phyloP scores from a whole-genome alignment of 2,888 invertebrate genomes.

The Drosophila parthenogenetica region DNA sequence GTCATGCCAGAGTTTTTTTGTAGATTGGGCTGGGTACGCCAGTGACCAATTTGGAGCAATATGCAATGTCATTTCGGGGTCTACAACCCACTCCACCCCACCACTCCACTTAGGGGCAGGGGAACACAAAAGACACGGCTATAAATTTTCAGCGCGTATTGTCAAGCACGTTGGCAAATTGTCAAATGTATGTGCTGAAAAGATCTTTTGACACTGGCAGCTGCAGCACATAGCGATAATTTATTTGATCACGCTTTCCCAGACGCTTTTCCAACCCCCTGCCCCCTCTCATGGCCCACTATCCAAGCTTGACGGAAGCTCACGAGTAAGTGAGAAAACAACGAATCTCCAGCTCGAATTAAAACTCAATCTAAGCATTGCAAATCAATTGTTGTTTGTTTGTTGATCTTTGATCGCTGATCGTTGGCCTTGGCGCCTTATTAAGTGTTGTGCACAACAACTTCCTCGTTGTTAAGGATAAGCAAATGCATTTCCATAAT shows the following conservation, averaged over 20 bases:
- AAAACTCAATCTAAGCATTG: slow-evolving; percentile 33
- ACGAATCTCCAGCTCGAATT: slow-evolving; percentile 38
- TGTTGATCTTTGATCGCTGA: slow-evolving; percentile 27
- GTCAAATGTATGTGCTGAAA: slow-evolving; percentile 62
- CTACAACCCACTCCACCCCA: not conserved
- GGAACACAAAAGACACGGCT: slow-evolving; percentile 41
- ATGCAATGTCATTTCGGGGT: slow-evolving; percentile 57
- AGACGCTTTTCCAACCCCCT: slow-evolving; percentile 20
- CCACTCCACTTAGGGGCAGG: not conserved
- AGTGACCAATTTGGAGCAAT: slow-evolving; percentile 47
- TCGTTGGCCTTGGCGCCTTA: slow-evolving; percentile 45
- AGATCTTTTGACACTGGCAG: slow-evolving; percentile 74
- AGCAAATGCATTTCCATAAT: slow-evolving; percentile 25
- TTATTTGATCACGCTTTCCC: slow-evolving; percentile 73
- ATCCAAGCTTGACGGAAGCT: slow-evolving; percentile 70
- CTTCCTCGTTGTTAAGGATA: slow-evolving; percentile 55
- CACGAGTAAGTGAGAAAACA: slow-evolving; percentile 60
- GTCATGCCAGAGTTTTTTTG: slow-evolving; percentile 40
- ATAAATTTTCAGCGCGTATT: slow-evolving; percentile 64
- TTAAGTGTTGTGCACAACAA: slow-evolving; percentile 33
- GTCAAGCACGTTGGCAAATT: slow-evolving; percentile 65
- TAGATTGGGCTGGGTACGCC: slow-evolving; percentile 53
- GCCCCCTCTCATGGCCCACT: not conserved
- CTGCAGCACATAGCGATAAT: slow-evolving; percentile 54
- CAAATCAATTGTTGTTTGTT: slow-evolving; percentile 30